phyloP scores from a whole-genome alignment of 2,797 vertebrate genomes.

The Borostomias antarcticus region DNA sequence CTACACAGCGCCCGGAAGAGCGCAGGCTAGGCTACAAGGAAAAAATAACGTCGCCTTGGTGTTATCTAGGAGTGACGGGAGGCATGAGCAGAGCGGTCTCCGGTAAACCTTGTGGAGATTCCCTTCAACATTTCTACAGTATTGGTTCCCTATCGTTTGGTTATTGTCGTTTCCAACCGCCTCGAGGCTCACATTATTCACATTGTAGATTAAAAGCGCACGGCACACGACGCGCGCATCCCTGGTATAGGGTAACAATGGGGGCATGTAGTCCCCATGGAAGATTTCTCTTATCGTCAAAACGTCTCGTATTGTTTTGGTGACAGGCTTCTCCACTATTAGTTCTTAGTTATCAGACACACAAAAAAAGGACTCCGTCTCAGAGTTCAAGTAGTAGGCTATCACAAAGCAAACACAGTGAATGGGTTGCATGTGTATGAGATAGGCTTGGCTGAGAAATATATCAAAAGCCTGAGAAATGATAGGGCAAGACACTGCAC shows the following conservation, averaged over 20 bases:
- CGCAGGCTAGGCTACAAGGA: too few relatives aligned
- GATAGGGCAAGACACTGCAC: background rate
- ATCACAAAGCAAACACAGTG: conserved; percentile 16
- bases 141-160: conserved; percentile 1
- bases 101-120: conserved; percentile 7
- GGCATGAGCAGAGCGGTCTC: conserved; percentile 4
- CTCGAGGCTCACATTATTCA: conserved; percentile 22
- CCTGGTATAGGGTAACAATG: conserved; percentile 19
- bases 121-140: conserved; percentile 7
- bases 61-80: conserved; percentile 28
- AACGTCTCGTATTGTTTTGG: conserved; percentile 31
- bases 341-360: background rate
- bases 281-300: conserved; percentile 21
- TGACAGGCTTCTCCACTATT: conserved; percentile 22
- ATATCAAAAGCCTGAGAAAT: conserved; percentile 1
- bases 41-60: conserved; percentile 29
- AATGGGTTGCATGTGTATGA: background rate
- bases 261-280: conserved; percentile 11
- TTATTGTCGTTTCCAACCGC: conserved; percentile 14
- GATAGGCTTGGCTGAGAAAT: background rate
- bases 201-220: conserved; percentile 10
- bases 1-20: conserved; percentile 50
- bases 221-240: background rate
- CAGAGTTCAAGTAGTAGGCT: conserved; percentile 4
- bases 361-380: conserved; percentile 2